A percentile compares a stretch with the other conserved stretches of the same genome.
Conservation (phyloP, 2,888 invertebrate genomes). For the Lomographa bimaculata region DNA sequence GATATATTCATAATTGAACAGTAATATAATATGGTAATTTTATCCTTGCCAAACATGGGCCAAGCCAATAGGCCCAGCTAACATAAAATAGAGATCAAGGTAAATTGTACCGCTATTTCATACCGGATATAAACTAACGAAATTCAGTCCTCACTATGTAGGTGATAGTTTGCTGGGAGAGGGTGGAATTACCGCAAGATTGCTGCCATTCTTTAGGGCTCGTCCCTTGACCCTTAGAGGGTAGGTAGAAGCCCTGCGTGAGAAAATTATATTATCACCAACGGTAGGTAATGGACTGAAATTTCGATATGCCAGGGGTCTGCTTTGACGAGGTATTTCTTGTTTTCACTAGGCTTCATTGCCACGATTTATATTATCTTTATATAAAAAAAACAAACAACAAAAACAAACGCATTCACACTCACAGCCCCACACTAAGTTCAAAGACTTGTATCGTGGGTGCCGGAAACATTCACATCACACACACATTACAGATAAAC, state of each 20-base stretch:
- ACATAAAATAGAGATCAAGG: no score
- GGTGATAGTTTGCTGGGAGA: constrained; percentile 49
- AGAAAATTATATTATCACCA: constrained; percentile 51
- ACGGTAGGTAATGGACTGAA: constrained; percentile 24
- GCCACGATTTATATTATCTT: no score
- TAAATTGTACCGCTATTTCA: background rate
- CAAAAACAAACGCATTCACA: no score
- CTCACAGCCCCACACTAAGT: no score
- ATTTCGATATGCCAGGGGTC: constrained; percentile 17
- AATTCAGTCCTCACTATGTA: constrained; percentile 20
- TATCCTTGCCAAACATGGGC: no score
- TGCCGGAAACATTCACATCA: no score
- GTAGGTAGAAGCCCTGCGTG: constrained; percentile 41
- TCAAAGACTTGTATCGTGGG: no score
- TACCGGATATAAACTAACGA: constrained; percentile 2
- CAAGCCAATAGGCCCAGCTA: no score
- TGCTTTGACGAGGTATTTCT: constrained; percentile 8
- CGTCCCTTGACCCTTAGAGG: constrained; percentile 50
- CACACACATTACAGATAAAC: no score
- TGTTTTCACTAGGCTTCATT: background rate
- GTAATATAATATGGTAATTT: no score
- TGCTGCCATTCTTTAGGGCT: constrained; percentile 68
- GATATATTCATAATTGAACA: no score
- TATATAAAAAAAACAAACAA: no score
- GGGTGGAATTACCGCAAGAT: constrained; percentile 71